Evolutionary conservation across 2,888 invertebrate genomes (phyloP), one percentile per base, ranked within the genome.

Genomic region (Pherbina coryleti): DNA sequence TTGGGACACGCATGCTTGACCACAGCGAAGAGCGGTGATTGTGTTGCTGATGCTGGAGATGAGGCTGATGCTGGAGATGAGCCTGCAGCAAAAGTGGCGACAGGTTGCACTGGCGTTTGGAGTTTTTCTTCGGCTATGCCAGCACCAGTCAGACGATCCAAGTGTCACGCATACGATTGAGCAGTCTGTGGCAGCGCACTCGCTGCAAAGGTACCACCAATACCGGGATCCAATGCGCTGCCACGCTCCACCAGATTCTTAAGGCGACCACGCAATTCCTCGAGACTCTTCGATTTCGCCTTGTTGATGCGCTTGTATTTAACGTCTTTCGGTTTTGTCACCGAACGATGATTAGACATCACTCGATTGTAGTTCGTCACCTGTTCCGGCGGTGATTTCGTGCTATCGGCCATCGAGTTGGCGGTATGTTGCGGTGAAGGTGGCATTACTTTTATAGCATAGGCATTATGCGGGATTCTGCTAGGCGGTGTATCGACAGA

Each of bases 281-380:
- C 96, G 82, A 96, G 90, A 85, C 96, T 96, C 90, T 96, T 96
- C 79, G 96, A 96, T 88, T 96, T 96, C 5, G 96, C 96, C 88
- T 96, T 96, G 88, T 96, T 96, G 88, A 96, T 96, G 86, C 96
- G 92, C 88, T 96, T 96, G 90, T 96, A 96, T 90, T 96, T 96
- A 49, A 96, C 96, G 88, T 97, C 96, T 90, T 96, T 96, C 81
- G 96, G 96, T 88, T 96, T 96, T 5, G 96, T 96, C 72, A 97
- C 96, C 73, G 95, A 96, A 81, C 96, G 92, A 89, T 97, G 96
- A 90, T 96, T 96, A 66, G 95, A 95, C 96, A 96, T 96, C 77
- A 96, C 96, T 82, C 96, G 91, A 89, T 96, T 96, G 90, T 95
- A 95, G 1, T 93, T 94, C 17, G 94, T 94, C 71, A 95, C 94